Base-by-base conservation (phyloP, 2,797 vertebrate species). In the Amphiprion clarkii region DNA sequence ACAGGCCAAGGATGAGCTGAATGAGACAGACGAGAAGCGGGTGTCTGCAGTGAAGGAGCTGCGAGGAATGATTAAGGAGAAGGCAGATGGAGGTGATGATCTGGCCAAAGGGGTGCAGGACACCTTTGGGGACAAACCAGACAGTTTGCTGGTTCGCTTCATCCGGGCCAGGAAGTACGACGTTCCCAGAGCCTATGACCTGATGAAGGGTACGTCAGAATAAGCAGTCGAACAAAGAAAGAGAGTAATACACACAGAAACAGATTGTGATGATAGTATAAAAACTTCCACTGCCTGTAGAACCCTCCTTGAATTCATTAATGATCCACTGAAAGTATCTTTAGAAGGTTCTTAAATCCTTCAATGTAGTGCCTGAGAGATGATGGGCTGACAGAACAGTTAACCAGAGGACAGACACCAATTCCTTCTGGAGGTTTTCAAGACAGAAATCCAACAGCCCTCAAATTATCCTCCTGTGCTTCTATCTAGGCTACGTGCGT, bases 1-100 rank as follows among this genome's bases (percentile, higher is more conserved):
- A 5, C 86, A 99, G 98, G 98, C 98, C 0, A 99, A 98, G 89
- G 98, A 99, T 3, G 98, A 99, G 92, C 93, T 99, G 90, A 97
- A 97, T 0, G 98, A 99, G 95, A 97, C 95, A 0, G 96, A 96
- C 19, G 98, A 98, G 92, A 96, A 94, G 74, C 87, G 95, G 4
- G 96, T 90, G 29, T 87, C 76, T 2, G 96, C 94, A 0, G 94
- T 96, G 65, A 96, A 96, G 83, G 96, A 97, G 40, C 94, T 99
- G 79, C 93, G 89, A 76, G 95, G 91, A 0, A 93, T 97, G 21
- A 95, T 98, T 6, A 96, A 93, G 82, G 95, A 95, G 52, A 95
- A 95, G 85, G 97, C 96, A 0, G 93, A 92, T 0, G 80, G 88
- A 0, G 92, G 96, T 0, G 97, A 99, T 13, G 96, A 98, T 0